Evolutionary conservation across 1,140 invertebrate genomes (phyloP).

Genomic region (Drosophila arizonae): DNA sequence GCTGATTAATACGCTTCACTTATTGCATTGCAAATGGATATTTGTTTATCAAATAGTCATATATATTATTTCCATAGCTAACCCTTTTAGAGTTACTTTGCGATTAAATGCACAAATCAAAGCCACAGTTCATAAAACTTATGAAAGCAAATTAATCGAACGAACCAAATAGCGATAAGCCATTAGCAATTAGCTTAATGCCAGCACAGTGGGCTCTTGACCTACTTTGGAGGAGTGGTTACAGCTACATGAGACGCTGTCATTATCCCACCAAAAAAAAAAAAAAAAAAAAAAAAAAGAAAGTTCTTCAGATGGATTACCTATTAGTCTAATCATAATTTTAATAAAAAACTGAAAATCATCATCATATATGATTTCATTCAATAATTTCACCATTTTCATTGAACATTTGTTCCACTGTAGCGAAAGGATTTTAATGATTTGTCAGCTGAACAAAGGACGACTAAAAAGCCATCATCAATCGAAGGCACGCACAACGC

Average conservation of each 20-base stretch:
- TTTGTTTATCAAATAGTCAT: not conserved
- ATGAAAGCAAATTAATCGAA: constrained; percentile 64
- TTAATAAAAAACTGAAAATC: too few species aligned
- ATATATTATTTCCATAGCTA: not conserved
- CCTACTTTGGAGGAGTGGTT: not conserved
- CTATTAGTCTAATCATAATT: too few species aligned
- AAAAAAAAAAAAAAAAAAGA: too few species aligned
- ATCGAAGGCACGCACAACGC: constrained; percentile 30
- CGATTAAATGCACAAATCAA: constrained; percentile 37
- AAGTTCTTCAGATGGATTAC: too few species aligned
- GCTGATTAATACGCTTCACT: not conserved
- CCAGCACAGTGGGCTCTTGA: constrained; percentile 11
- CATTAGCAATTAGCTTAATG: constrained; percentile 25
- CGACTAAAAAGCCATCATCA: constrained; percentile 32
- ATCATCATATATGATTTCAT: too few species aligned
- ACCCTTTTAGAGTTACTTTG: constrained; percentile 39
- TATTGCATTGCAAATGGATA: not conserved
- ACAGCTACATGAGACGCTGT: too few species aligned
- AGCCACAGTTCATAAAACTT: constrained; percentile 57
- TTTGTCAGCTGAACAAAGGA: constrained; percentile 14
- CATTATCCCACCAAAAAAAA: too few species aligned
- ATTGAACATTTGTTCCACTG: constrained; percentile 3
- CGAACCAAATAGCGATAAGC: constrained; percentile 4
- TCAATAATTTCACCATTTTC: too few species aligned
- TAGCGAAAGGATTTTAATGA: constrained; percentile 23